Conservation (phyloP, 2,113 vertebrate genomes). For the Crypturellus undulatus region DNA sequence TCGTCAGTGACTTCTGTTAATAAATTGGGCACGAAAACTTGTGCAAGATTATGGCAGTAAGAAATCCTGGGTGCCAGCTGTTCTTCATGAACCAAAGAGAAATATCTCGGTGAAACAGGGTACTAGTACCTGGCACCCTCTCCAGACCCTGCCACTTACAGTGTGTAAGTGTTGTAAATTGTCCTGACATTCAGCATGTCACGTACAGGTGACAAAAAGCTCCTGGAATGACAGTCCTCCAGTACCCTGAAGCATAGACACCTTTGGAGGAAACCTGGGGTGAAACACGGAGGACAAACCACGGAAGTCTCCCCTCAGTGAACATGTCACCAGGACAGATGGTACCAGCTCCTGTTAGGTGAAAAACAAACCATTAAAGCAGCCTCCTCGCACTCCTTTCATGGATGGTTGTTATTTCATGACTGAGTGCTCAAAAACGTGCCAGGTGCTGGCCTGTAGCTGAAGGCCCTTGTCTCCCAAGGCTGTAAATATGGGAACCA, state of each 20-base stretch:
- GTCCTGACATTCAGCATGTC: not conserved
- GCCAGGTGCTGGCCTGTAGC: accelerated
- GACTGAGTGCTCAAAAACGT: not conserved
- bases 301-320: not conserved
- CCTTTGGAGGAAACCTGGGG: not conserved
- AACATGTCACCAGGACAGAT: not conserved
- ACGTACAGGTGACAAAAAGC: not conserved
- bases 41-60: not conserved
- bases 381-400: not conserved
- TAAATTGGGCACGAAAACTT: not conserved
- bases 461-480: not conserved
- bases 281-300: not conserved
- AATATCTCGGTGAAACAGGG: not conserved
- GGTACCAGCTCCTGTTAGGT: not conserved
- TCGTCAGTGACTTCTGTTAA: not conserved
- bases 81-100: not conserved
- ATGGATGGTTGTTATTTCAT: not conserved
- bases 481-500: not conserved
- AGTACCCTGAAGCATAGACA: not conserved
- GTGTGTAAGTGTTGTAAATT: not conserved
- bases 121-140: not conserved
- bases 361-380: not conserved
- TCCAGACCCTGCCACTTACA: not conserved
- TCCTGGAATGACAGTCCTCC: not conserved
- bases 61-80: not conserved